phyloP scores from a whole-genome alignment of 2,113 vertebrate genomes.

The Zosterops hypoxanthus region DNA sequence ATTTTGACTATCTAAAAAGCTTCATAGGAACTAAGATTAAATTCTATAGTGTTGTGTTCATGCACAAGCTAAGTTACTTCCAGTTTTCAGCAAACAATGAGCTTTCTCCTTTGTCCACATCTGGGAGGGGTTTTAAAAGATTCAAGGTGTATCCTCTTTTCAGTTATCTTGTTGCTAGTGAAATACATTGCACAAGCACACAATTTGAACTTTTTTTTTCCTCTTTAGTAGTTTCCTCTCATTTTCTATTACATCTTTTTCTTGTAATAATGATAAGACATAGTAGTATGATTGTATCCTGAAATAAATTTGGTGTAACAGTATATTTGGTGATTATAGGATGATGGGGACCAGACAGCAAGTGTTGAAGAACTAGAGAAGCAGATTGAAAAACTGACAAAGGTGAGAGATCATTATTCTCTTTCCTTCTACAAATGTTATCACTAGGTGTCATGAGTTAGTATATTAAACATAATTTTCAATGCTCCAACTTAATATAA shows the following conservation, averaged over 20 bases:
- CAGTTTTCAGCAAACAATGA: not conserved
- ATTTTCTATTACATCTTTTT: not conserved
- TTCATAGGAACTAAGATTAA: not conserved
- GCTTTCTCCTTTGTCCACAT: not conserved
- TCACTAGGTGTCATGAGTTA: not conserved
- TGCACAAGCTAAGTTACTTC: not conserved
- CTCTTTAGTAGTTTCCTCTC: not conserved
- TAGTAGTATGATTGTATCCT: not conserved
- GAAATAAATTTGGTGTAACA: not conserved
- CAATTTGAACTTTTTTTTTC: not conserved
- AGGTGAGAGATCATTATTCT: slow-evolving; percentile 77
- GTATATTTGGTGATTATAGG: slow-evolving; percentile 74
- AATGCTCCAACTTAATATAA: not conserved
- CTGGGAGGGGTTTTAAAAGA: not conserved
- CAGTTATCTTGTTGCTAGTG: not conserved
- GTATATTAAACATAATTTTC: not conserved
- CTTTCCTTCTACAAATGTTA: not conserved
- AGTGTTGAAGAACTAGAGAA: slow-evolving; percentile 93
- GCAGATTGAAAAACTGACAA: slow-evolving; percentile 90
- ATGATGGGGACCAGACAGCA: slow-evolving; percentile 86
- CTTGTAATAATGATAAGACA: not conserved
- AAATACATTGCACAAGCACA: not conserved
- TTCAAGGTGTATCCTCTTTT: not conserved
- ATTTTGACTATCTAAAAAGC: not conserved
- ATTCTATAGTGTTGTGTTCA: not conserved